Evolutionary conservation across 2,113 vertebrate genomes (phyloP), one percentile per base, ranked within the genome.

Genomic region (Anarhynchus alexandrinus): DNA sequence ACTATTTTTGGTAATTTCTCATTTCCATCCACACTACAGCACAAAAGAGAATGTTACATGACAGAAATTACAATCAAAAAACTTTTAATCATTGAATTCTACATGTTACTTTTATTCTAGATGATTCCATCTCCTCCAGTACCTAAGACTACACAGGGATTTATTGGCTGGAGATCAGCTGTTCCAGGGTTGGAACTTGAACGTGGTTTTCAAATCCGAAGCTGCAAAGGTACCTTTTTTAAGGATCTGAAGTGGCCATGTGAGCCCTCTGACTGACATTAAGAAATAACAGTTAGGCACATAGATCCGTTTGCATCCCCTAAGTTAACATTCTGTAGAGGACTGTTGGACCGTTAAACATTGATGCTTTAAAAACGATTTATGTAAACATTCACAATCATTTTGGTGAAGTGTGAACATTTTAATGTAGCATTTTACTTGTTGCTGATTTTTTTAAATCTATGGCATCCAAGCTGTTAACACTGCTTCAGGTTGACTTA

Each of bases 161-260:
- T 99, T 84, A 98, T 99, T 55, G 99, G 99, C 66, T 99, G 99
- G 99, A 97, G 99, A 57, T 99, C 98, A 1, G 62, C 83, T 6
- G 95, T 97, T 29, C 96, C 98, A 1, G 97, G 79, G n/a, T 93
- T 99, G 42, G 95, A 98, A 71, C 97, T 99, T 71, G 98, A 99
- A n/a, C 92, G 43, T 0, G 96, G 93, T 19, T 57, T 36, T 20
- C 93, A 95, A 74, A 91, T 97, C 74, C 89, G 18, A 3, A 98
- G 98, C 97, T 96, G 90, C 93, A 98, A 98, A 91, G 98, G 98
- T n/a, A 67, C 98, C 9, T 98, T 98, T 11, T 20, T 92, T 18
- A 98, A 93, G 34, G 95, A 97, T 3, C 30, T 99, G 69, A 96
- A 96, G 52, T 98, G 98, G 98, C 98, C 98, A 0, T 9, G 93